Conservation (phyloP, 53 echinoderm and acorn worm genomes). For the Paracentrotus lividus region DNA sequence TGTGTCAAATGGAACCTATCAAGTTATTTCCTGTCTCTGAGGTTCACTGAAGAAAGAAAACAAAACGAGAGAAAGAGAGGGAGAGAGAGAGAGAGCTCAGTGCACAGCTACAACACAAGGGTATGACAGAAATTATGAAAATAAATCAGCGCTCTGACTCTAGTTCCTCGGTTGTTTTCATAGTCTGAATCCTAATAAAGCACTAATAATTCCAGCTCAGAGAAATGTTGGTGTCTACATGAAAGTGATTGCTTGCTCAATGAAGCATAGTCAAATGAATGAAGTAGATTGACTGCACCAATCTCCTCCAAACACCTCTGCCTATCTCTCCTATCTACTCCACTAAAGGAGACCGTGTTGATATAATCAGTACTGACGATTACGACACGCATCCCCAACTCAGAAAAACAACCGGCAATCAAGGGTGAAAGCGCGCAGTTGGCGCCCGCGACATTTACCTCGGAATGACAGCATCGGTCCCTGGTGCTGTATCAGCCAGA, state of each 20-base stretch:
- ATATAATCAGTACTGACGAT: constrained; percentile 50
- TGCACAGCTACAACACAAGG: too few relatives aligned
- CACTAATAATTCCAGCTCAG: not conserved
- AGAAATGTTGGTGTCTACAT: not conserved
- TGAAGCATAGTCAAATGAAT: constrained; percentile 1
- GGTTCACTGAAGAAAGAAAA: too few relatives aligned
- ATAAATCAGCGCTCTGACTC: not conserved
- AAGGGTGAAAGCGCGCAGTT: constrained; percentile 57
- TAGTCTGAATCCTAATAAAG: not conserved
- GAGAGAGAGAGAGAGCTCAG: too few relatives aligned
- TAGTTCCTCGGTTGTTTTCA: not conserved
- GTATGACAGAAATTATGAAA: not conserved
- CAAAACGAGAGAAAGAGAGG: too few relatives aligned
- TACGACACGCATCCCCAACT: constrained; percentile 49
- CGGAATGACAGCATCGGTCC: not conserved
- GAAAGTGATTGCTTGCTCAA: constrained; percentile 43
- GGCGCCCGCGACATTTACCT: constrained; percentile 45
- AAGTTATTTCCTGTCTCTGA: too few relatives aligned
- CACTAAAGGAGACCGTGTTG: constrained; percentile 2
- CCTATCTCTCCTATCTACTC: not conserved
- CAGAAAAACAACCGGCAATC: constrained; percentile 37
- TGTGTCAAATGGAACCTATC: too few relatives aligned
- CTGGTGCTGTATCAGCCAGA: not conserved
- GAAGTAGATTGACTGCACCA: constrained; percentile 22
- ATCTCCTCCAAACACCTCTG: not conserved